Conservation (phyloP, 2,113 vertebrate genomes). For the Lanius collurio region DNA sequence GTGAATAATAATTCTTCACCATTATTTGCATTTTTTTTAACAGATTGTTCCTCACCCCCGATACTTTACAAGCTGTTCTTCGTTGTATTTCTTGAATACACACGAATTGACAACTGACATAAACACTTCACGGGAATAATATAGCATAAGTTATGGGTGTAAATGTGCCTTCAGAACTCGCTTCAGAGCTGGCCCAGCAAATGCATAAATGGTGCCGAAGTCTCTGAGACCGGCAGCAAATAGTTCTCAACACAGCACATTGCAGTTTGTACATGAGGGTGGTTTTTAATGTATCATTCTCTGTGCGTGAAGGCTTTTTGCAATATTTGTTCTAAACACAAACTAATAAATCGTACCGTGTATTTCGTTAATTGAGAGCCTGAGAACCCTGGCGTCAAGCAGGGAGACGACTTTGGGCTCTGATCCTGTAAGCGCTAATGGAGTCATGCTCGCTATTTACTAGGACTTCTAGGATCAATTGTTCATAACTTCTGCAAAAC, state of each 20-base stretch:
- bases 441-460: neutral
- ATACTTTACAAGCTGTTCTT: neutral
- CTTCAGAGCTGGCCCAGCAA: neutral
- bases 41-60: accelerated
- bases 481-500: neutral
- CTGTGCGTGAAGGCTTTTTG: neutral
- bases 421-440: no score
- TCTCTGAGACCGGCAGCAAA: neutral
- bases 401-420: neutral
- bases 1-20: neutral
- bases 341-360: neutral
- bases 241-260: neutral
- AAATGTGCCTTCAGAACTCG: neutral
- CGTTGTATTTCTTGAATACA: accelerated
- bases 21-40: neutral
- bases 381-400: neutral
- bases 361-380: neutral
- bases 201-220: neutral
- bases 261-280: neutral
- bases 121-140: neutral
- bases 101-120: neutral
- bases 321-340: neutral
- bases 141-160: neutral
- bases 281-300: neutral
- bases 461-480: neutral